Conservation (phyloP, 2,113 vertebrate genomes). For the Siniperca chuatsi region DNA sequence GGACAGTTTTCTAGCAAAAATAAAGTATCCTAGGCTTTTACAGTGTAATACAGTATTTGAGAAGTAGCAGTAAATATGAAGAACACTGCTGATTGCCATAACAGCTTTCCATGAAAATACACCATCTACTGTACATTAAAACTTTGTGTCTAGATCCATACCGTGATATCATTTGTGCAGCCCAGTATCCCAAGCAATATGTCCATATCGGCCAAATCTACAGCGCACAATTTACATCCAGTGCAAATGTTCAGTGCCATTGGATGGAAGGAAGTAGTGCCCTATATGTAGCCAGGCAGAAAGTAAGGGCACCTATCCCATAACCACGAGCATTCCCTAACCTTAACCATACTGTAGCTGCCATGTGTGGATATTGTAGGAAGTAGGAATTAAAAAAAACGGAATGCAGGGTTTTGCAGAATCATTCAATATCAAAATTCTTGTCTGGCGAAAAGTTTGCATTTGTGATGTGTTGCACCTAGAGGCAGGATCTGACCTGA, state of each 20-base stretch:
- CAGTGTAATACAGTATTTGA: neutral
- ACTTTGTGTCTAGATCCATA: neutral
- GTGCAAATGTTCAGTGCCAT: neutral
- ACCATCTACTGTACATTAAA: neutral
- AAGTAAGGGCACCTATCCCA: neutral
- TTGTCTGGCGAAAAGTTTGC: neutral
- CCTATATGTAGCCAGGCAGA: neutral
- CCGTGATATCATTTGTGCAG: neutral
- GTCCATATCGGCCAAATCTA: neutral
- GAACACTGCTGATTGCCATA: neutral
- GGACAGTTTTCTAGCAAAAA: neutral
- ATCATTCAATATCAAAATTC: neutral
- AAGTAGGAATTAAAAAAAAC: neutral
- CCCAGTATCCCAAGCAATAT: neutral
- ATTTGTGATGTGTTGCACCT: neutral
- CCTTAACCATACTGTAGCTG: neutral
- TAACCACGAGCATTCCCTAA: neutral
- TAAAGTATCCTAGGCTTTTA: neutral
- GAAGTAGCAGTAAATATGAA: neutral
- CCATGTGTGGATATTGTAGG: neutral
- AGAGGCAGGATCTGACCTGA: conserved; percentile 60
- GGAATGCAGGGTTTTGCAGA: neutral
- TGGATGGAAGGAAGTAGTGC: neutral
- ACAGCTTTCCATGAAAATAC: neutral
- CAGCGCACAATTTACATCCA: neutral